Base-by-base conservation (phyloP, 2,113 vertebrate genomes). In the Enhydra lutris region DNA sequence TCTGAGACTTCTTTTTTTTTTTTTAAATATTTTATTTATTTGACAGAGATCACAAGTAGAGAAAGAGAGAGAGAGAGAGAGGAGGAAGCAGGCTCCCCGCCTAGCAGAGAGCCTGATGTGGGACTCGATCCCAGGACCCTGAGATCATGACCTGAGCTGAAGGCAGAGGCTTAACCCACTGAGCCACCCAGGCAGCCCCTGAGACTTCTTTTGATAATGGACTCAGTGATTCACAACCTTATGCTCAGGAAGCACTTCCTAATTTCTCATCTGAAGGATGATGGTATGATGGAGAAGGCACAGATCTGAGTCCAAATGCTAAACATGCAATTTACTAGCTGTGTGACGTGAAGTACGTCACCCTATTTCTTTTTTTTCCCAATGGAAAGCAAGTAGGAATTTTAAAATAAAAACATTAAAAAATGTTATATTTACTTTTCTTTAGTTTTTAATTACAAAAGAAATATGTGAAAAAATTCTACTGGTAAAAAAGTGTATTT, bases 391-490 rank as follows among this genome's bases (percentile, higher is more conserved):
- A 94, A 92, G 84, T 81, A 79, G 23, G 3, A 79, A 78, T n/a
- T 83, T 90, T 85, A 50, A 83, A 78, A 94, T 80, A 42, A 73
- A 94, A 71, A 65, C 45, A 69, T n/a, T 87, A 89, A 1, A 0
- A 89, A 92, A n/a, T 84, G 0, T 18, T 36, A 12, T 73, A 50
- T 50, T 69, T 87, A 61, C 50, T 69, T 80, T 92, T 90, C 34
- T 61, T 89, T 57, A 23, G 23, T 94, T 95, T 95, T 95, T 86
- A 89, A 74, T 93, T 84, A 61, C 36, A 81, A 94, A 96, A 92
- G 10, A 86, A 96, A 71, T 65, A 63, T 3, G 45, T 88, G 21
- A 92, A 91, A 93, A 78, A 63, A 47, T 1, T 90, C 21, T 84
- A 76, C 61, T 11, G 20, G 29, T 79, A 76, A 7, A 76, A 69